Evolutionary conservation across 2,113 vertebrate genomes (phyloP).

Genomic region (Microcebus griseorufus): DNA sequence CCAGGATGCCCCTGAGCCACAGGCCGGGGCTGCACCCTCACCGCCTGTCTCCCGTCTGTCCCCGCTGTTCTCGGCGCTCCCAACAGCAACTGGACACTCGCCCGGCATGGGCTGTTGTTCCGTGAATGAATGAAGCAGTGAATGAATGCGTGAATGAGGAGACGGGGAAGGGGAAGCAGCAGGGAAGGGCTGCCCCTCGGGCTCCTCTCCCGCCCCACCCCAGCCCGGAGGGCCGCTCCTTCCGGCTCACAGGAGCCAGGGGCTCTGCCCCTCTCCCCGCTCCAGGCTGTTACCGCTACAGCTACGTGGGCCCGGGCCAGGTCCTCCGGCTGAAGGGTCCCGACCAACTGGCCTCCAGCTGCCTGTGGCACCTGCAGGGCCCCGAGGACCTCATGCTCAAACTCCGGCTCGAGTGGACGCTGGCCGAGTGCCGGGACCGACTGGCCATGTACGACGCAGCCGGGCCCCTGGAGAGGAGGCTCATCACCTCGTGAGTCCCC

Average conservation of each 20-base stretch:
- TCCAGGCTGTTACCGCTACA: conserved; percentile 93
- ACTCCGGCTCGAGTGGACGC: conserved; percentile 91
- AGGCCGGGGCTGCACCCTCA: neutral
- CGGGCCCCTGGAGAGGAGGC: conserved; percentile 85
- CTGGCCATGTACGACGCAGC: conserved; percentile 90
- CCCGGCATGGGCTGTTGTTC: neutral
- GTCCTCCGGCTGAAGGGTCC: conserved; percentile 87
- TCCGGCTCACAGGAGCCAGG: neutral
- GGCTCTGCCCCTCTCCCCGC: neutral
- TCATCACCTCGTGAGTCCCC: conserved; percentile 94
- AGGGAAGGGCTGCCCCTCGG: neutral
- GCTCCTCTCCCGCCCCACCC: neutral
- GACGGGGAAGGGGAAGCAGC: neutral
- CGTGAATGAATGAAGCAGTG: neutral
- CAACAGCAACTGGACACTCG: accelerated
- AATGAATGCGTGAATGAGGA: neutral
- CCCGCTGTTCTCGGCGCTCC: accelerated
- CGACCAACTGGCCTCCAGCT: conserved; percentile 88
- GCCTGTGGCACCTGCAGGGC: conserved; percentile 94
- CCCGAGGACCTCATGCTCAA: conserved; percentile 89
- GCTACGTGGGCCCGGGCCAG: conserved; percentile 83
- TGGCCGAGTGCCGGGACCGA: conserved; percentile 91
- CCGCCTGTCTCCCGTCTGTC: neutral
- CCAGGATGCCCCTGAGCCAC: too few relatives aligned
- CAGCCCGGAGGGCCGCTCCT: accelerated